A percentile compares a stretch with the other conserved stretches of the same genome.
phyloP scores from a whole-genome alignment of 1,140 invertebrate genomes.

The Oppia nitens region DNA sequence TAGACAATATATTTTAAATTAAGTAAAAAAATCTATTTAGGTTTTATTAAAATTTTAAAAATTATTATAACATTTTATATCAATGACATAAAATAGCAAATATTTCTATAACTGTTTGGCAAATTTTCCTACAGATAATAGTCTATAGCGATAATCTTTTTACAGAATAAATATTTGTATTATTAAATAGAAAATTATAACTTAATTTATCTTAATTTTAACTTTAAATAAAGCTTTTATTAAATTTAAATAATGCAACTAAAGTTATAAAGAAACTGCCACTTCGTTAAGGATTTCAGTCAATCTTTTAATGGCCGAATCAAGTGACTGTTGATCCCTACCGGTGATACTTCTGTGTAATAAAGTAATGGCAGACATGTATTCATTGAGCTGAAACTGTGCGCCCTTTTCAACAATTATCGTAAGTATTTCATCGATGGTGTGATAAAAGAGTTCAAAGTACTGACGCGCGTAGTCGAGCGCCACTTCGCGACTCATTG shows the following conservation, averaged over 20 bases:
- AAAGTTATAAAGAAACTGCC: constrained; percentile 37
- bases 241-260: neutral
- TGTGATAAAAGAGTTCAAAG: constrained; percentile 67
- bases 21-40: too few relatives aligned
- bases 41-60: too few relatives aligned
- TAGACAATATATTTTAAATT: too few relatives aligned
- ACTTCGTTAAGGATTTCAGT: constrained; percentile 48
- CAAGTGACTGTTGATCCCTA: constrained; percentile 21
- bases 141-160: too few relatives aligned
- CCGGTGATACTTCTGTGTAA: constrained; percentile 35
- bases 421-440: constrained; percentile 71
- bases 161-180: too few relatives aligned
- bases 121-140: too few relatives aligned
- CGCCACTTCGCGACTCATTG: constrained; percentile 58
- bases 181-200: too few relatives aligned
- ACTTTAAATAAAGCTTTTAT: neutral
- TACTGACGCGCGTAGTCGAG: constrained; percentile 74
- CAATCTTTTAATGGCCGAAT: constrained; percentile 39
- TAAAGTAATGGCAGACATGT: constrained; percentile 63
- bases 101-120: too few relatives aligned
- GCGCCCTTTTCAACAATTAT: constrained; percentile 59
- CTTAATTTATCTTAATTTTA: too few relatives aligned
- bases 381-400: constrained; percentile 64
- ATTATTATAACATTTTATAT: too few relatives aligned
- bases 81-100: too few relatives aligned